phyloP scores from a whole-genome alignment of 2,797 vertebrate genomes.

The Hemibagrus guttatus region DNA sequence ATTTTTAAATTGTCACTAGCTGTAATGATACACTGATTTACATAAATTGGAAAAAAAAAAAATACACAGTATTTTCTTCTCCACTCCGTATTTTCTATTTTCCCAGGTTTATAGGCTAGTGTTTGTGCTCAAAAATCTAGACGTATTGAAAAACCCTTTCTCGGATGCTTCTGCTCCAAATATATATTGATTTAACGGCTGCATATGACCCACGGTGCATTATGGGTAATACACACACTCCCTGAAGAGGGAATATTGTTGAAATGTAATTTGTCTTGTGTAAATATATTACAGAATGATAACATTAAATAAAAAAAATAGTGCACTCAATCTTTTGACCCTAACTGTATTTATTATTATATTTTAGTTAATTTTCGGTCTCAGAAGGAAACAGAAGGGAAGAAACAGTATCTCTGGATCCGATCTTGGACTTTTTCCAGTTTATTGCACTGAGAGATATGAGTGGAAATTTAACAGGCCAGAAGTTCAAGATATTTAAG shows the following conservation, averaged over 20 bases:
- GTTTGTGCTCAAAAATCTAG: not conserved
- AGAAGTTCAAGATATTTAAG: slow-evolving; percentile 32
- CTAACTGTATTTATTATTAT: slow-evolving; percentile 15
- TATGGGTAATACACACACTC: not conserved
- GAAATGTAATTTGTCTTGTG: slow-evolving; percentile 7
- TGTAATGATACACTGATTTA: not conserved
- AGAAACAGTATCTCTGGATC: slow-evolving; percentile 25
- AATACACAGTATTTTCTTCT: not conserved
- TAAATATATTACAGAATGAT: slow-evolving; percentile 21
- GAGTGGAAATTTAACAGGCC: slow-evolving; percentile 19
- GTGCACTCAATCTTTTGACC: slow-evolving; percentile 5
- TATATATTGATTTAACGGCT: not conserved
- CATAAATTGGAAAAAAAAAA: not conserved
- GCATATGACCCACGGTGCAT: not conserved
- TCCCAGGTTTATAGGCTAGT: not conserved
- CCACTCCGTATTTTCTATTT: not conserved
- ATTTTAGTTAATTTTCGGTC: slow-evolving; percentile 36
- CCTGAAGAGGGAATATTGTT: slow-evolving; percentile 3
- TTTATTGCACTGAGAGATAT: slow-evolving; percentile 22
- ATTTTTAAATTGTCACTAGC: not conserved
- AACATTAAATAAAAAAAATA: slow-evolving; percentile 3
- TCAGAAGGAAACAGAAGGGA: slow-evolving; percentile 17
- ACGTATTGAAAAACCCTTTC: not conserved
- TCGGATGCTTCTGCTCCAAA: not conserved
- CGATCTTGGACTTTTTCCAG: slow-evolving; percentile 9